These are phyloP conservation scores for Alosa alosa DNA, from an alignment of 2,113 vertebrate genomes.

Conservation along the genomic window DNA sequence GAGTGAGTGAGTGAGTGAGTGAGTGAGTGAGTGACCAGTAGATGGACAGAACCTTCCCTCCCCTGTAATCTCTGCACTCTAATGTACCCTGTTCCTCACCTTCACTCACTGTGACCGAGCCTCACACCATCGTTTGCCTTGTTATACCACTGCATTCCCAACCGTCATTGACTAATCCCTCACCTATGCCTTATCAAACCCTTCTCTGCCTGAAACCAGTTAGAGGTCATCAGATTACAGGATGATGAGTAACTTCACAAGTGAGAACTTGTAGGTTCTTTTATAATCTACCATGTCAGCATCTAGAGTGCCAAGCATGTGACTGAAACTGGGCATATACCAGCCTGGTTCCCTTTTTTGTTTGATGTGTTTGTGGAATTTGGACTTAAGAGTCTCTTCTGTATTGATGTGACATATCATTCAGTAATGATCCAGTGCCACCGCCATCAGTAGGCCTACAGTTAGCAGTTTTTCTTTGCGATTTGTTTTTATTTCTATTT, in stretches of 20 bases:
- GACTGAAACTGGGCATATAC: not conserved
- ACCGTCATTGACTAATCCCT: not conserved
- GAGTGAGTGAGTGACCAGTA: no score
- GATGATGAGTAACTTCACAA: not conserved
- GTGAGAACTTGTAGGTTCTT: not conserved
- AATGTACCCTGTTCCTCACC: not conserved
- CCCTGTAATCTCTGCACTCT: not conserved
- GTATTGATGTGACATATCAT: not conserved
- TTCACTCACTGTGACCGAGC: not conserved
- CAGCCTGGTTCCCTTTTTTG: not conserved
- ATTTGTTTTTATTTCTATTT: not conserved
- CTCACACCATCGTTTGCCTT: not conserved
- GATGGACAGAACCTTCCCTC: not conserved
- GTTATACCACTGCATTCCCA: not conserved
- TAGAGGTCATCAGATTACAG: not conserved
- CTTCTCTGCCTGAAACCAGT: not conserved
- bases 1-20: no score
- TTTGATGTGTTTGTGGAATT: not conserved
- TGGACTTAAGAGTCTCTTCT: not conserved
- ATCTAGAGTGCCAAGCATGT: slow-evolving; percentile 2
- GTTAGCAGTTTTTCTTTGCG: not conserved
- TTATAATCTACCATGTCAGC: not conserved
- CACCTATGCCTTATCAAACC: not conserved
- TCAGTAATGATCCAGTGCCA: not conserved
- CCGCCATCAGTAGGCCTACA: not conserved